Percentiles rank a stretch among this genome's conserved stretches.
These are phyloP conservation scores for Scolanthus callimorphus DNA, from an alignment of 92 coral and sea anemone species.

Conservation along the genomic window DNA sequence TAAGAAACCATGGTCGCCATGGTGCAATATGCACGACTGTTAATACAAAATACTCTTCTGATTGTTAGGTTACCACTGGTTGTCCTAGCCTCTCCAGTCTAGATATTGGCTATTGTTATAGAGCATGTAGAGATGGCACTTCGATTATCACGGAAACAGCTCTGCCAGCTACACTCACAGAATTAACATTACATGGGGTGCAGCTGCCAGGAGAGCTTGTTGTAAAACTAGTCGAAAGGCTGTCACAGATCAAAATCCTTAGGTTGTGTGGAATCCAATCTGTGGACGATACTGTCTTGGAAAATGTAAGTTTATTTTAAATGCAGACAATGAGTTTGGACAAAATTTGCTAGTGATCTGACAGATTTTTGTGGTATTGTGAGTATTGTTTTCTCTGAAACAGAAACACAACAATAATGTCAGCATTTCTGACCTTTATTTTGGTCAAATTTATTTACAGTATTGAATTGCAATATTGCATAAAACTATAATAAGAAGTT, in stretches of 20 bases:
- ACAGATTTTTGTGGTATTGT: no score
- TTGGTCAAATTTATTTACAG: no score
- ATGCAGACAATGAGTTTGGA: no score
- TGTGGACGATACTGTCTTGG: constrained; percentile 57
- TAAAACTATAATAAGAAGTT: no score
- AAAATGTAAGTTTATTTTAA: constrained; percentile 53
- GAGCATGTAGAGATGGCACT: constrained; percentile 51
- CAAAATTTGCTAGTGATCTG: no score
- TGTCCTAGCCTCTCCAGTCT: constrained; percentile 63
- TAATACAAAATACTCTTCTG: no score
- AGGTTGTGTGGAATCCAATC: constrained; percentile 67
- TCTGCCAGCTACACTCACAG: constrained; percentile 61
- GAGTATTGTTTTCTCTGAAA: no score
- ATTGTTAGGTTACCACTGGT: constrained; percentile 47
- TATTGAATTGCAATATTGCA: no score
- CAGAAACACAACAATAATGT: no score
- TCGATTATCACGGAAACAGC: constrained; percentile 35
- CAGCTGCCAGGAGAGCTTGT: constrained; percentile 55
- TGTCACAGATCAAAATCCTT: constrained; percentile 39
- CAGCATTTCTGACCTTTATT: no score
- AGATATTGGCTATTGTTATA: constrained; percentile 77
- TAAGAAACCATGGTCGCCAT: no score
- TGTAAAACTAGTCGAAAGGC: constrained; percentile 26
- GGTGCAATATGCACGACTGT: no score
- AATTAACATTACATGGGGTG: constrained; percentile 66